Percentiles rank a stretch among this genome's conserved stretches.
phyloP scores from a whole-genome alignment of 2,113 vertebrate genomes.

The Sprattus sprattus region DNA sequence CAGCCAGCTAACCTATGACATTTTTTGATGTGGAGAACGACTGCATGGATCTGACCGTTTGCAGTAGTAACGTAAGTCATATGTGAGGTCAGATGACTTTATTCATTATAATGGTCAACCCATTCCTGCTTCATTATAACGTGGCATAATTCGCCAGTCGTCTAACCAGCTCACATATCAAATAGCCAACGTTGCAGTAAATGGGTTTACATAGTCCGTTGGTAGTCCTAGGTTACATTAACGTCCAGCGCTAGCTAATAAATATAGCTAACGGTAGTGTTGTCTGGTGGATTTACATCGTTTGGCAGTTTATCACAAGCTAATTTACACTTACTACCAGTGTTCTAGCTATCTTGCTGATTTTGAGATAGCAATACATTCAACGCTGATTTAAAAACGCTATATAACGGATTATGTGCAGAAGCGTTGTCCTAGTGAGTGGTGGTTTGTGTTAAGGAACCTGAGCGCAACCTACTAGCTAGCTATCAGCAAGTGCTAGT shows the following conservation, averaged over 20 bases:
- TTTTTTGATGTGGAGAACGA: constrained; percentile 38
- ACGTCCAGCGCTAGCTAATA: not conserved
- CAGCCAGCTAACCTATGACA: constrained; percentile 22
- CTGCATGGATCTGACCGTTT: constrained; percentile 46
- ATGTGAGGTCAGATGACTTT: constrained; percentile 15
- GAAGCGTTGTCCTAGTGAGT: not conserved
- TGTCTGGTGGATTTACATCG: not conserved
- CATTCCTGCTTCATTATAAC: not conserved
- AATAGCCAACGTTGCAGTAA: not conserved
- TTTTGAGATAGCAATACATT: not conserved
- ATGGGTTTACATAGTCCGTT: not conserved
- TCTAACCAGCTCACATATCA: not conserved
- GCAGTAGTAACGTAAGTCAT: not conserved
- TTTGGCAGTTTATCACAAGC: not conserved
- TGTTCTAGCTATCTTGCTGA: not conserved
- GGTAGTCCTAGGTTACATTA: not conserved
- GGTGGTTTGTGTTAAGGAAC: not conserved
- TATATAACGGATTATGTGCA: not conserved
- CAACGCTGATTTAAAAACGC: not conserved
- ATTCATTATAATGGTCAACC: not conserved
- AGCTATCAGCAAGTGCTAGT: not conserved
- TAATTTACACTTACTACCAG: not conserved
- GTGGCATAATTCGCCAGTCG: not conserved
- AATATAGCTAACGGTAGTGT: not conserved
- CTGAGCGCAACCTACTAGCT: not conserved